Percentiles rank a stretch among this genome's conserved stretches.
Conservation (phyloP, 2,888 invertebrate species). For the Mimumesa dahlbomi region DNA sequence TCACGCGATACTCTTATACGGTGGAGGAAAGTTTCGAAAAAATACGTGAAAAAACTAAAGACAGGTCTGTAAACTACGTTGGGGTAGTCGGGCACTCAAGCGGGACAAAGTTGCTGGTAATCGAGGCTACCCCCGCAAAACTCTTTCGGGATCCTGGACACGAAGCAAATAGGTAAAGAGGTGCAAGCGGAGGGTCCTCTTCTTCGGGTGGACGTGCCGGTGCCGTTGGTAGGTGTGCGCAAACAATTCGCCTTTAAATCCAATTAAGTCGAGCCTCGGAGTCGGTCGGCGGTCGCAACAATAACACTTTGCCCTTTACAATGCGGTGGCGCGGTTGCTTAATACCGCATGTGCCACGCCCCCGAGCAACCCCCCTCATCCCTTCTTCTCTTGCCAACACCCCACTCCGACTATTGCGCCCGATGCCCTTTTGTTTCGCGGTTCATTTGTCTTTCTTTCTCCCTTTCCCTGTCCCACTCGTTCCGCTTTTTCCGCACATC, state of each 20-base stretch:
- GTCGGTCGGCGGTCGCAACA: conserved; percentile 69
- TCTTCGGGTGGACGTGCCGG: conserved; percentile 33
- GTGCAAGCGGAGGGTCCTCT: conserved; percentile 12
- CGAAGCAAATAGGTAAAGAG: conserved; percentile 24
- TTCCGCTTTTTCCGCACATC: conserved; percentile 27
- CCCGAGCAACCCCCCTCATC: conserved; percentile 54
- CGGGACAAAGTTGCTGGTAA: too few relatives aligned
- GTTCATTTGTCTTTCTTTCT: conserved; percentile 77
- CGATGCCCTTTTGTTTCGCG: conserved; percentile 78
- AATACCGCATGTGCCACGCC: conserved; percentile 77
- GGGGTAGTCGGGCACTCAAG: too few relatives aligned
- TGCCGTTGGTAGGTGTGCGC: conserved; percentile 51
- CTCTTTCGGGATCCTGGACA: too few relatives aligned
- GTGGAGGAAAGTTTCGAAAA: too few relatives aligned
- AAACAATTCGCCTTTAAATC: conserved; percentile 77
- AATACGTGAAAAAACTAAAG: too few relatives aligned
- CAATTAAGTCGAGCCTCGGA: conserved; percentile 75
- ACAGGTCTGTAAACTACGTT: too few relatives aligned
- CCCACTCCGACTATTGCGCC: conserved; percentile 55
- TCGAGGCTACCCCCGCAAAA: too few relatives aligned
- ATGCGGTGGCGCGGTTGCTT: conserved; percentile 72
- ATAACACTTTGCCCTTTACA: conserved; percentile 73
- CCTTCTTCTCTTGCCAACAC: conserved; percentile 37
- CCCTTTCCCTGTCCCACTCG: conserved; percentile 17
- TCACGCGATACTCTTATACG: too few relatives aligned